phyloP scores from a whole-genome alignment of 2,888 invertebrate genomes.

The Ormia ochracea region DNA sequence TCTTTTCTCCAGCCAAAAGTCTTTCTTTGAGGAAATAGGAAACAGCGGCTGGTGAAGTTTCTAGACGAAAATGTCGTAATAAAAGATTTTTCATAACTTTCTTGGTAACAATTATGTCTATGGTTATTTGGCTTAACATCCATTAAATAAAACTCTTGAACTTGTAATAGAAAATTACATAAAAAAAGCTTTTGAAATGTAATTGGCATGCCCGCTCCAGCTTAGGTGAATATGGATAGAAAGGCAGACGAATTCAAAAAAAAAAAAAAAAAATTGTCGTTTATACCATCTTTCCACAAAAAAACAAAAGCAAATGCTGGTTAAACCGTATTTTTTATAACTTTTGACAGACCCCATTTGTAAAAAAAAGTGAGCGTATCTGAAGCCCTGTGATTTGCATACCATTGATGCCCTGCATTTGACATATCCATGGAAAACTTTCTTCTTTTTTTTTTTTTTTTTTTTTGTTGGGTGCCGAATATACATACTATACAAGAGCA shows the following conservation, averaged over 20 bases:
- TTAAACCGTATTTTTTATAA: constrained; percentile 27
- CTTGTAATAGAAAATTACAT: not conserved
- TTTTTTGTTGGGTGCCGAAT: constrained; percentile 3
- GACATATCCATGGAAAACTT: not conserved
- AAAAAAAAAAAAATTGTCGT: too few species aligned
- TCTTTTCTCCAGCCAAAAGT: not conserved
- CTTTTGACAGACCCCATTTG: constrained; percentile 52
- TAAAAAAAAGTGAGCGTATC: not conserved
- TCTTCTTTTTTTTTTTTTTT: not conserved
- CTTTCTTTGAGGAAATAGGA: not conserved
- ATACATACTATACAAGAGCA: constrained; percentile 16
- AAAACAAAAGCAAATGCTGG: too few species aligned
- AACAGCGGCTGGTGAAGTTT: not conserved
- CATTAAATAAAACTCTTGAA: constrained; percentile 11
- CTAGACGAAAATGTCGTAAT: not conserved
- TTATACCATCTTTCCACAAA: not conserved
- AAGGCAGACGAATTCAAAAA: constrained; percentile 9
- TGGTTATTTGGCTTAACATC: not conserved
- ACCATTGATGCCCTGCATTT: constrained; percentile 4
- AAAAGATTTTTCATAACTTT: constrained; percentile 10
- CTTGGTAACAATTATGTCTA: constrained; percentile 28
- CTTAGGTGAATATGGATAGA: not conserved
- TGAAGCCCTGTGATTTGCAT: constrained; percentile 39
- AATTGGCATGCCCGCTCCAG: constrained; percentile 72
- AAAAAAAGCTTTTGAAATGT: constrained; percentile 69